Conservation (phyloP, 2,888 invertebrate genomes). For the Pinctada fucata region DNA sequence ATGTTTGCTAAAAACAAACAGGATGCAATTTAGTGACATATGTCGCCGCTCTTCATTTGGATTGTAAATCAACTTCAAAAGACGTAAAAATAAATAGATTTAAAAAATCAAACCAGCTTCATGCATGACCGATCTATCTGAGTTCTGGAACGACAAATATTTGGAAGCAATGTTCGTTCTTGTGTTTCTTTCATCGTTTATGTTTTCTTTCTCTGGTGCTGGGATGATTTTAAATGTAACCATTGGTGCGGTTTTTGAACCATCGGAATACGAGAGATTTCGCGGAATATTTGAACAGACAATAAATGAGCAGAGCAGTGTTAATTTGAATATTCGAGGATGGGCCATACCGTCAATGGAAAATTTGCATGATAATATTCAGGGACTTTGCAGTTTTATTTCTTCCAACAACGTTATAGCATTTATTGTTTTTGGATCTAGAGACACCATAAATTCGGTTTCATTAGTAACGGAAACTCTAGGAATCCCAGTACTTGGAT, state of each 20-base stretch:
- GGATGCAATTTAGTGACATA: too few relatives aligned
- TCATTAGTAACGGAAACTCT: slow-evolving; percentile 60
- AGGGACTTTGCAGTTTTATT: slow-evolving; percentile 56
- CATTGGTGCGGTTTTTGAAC: slow-evolving; percentile 64
- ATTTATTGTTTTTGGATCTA: slow-evolving; percentile 61
- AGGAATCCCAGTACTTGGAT: slow-evolving; percentile 66
- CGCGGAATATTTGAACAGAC: slow-evolving; percentile 54
- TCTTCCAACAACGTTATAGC: slow-evolving; percentile 53
- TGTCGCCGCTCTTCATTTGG: too few relatives aligned
- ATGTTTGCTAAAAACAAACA: too few relatives aligned
- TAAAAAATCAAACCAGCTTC: too few relatives aligned
- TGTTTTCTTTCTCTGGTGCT: background rate
- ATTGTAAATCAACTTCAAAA: too few relatives aligned
- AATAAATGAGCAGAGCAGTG: slow-evolving; percentile 46
- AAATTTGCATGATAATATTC: slow-evolving; percentile 54
- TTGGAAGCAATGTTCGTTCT: too few relatives aligned
- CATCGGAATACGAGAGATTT: slow-evolving; percentile 55
- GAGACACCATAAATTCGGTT: slow-evolving; percentile 59
- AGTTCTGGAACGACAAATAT: too few relatives aligned
- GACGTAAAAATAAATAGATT: too few relatives aligned
- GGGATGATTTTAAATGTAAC: slow-evolving; percentile 43
- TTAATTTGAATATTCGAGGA: slow-evolving; percentile 50
- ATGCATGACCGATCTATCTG: too few relatives aligned
- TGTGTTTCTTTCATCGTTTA: background rate
- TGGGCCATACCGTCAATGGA: slow-evolving; percentile 44